A percentile compares a stretch with the other conserved stretches of the same genome.
These are phyloP conservation scores for Mylabris sibirica DNA, from an alignment of 2,888 invertebrate genomes.

Conservation along the genomic window DNA sequence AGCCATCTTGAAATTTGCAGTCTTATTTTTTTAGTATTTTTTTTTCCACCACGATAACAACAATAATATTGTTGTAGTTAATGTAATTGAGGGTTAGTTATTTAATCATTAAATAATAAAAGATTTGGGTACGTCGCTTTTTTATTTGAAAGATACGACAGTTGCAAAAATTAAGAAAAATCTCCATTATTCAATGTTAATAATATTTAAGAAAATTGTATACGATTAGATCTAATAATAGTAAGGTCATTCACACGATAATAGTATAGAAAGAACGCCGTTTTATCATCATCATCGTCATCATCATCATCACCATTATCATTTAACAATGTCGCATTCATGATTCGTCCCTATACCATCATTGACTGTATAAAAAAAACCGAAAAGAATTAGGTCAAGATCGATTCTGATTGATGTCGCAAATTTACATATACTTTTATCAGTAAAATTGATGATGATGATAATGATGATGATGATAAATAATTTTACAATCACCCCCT, in stretches of 20 bases:
- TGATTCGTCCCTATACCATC: neutral
- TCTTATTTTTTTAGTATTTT: slow-evolving; percentile 4
- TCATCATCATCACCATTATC: no score
- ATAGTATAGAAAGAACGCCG: neutral
- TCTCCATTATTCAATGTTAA: slow-evolving; percentile 15
- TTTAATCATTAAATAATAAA: neutral
- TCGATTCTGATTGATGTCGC: slow-evolving; percentile 13
- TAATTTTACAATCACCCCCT: neutral
- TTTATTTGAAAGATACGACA: neutral
- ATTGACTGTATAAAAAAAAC: neutral
- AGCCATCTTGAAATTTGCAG: neutral
- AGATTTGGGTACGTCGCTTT: neutral
- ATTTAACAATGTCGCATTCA: slow-evolving; percentile 15
- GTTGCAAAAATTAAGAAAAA: neutral
- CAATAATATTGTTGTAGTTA: neutral
- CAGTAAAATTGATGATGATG: neutral
- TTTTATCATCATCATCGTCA: slow-evolving; percentile 23
- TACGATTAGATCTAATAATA: slow-evolving; percentile 27
- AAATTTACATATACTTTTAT: neutral
- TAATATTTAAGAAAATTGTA: slow-evolving; percentile 17
- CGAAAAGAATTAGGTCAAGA: slow-evolving; percentile 24
- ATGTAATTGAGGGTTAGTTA: neutral
- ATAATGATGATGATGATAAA: slow-evolving; percentile 1
- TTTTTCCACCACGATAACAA: neutral
- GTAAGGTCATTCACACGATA: slow-evolving; percentile 32